Conservation (phyloP, 2,113 vertebrate genomes). For the Cololabis saira region DNA sequence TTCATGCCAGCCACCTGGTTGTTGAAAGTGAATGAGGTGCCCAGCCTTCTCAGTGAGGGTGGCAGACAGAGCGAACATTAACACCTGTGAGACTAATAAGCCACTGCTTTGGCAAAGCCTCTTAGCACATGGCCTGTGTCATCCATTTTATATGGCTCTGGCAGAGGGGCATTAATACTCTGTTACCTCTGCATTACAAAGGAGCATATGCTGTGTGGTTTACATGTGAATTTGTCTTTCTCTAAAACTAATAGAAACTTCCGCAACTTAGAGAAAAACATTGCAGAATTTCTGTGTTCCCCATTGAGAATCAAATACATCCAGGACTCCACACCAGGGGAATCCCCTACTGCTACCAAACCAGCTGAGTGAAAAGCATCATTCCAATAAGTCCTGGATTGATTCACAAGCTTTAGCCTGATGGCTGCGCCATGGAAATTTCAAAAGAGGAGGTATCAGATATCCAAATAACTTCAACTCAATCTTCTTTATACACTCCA, state of each 20-base stretch:
- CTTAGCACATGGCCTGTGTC: conserved; percentile 65
- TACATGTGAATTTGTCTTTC: not conserved
- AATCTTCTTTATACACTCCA: no score
- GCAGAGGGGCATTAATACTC: conserved; percentile 56
- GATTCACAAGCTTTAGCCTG: no score
- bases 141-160: conserved; percentile 63
- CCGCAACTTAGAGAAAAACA: not conserved
- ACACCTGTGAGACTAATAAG: conserved; percentile 79
- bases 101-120: conserved; percentile 77
- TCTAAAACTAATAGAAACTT: not conserved
- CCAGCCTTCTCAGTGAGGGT: conserved; percentile 63
- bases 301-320: no score
- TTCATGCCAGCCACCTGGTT: conserved; percentile 42
- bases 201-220: conserved; percentile 8
- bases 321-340: no score
- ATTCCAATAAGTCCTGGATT: no score
- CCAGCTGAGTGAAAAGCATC: no score
- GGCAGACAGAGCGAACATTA: conserved; percentile 72
- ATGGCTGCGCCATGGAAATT: no score
- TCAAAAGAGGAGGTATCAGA: no score
- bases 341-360: no score
- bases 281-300: not conserved
- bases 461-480: no score
- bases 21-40: conserved; percentile 53
- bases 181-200: conserved; percentile 39